Evolutionary conservation across 2,888 invertebrate species (phyloP).

Genomic region (Nomada ferruginata): DNA sequence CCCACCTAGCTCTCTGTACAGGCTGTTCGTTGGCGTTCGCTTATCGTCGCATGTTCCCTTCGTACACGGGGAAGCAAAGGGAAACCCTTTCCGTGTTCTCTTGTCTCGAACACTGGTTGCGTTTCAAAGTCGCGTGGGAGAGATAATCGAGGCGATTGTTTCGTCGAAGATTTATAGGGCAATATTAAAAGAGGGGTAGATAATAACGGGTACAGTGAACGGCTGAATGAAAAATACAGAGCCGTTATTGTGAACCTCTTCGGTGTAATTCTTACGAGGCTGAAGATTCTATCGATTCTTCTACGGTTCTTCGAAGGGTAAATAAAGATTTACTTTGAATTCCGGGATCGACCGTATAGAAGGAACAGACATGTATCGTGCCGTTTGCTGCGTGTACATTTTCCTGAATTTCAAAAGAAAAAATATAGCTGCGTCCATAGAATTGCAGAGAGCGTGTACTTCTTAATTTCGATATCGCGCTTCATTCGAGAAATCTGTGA

Average conservation of each 20-base stretch:
- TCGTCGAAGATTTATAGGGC: slow-evolving; percentile 8
- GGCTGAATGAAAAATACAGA: no score
- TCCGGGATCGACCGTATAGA: no score
- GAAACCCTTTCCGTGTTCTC: slow-evolving; percentile 40
- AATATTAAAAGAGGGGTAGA: not conserved
- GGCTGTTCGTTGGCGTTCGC: slow-evolving; percentile 12
- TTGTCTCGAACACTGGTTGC: slow-evolving; percentile 30
- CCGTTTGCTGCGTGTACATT: no score
- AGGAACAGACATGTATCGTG: no score
- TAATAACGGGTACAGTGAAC: not conserved
- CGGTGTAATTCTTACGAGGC: no score
- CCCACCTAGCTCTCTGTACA: not conserved
- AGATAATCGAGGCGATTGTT: slow-evolving; percentile 39
- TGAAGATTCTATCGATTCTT: no score
- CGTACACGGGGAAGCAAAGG: not conserved
- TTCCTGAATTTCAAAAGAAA: no score
- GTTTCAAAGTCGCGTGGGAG: slow-evolving; percentile 23
- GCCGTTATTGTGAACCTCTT: no score
- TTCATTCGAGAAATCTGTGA: not conserved
- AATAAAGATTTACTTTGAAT: no score
- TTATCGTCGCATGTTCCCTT: slow-evolving; percentile 39
- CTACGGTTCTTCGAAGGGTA: no score
- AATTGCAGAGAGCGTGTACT: no score
- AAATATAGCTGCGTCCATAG: no score
- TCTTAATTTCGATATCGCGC: slow-evolving; percentile 9